Conservation (phyloP, 30 jellyfish, hydroid and myxozoan species). For the Turritopsis dohrnii region DNA sequence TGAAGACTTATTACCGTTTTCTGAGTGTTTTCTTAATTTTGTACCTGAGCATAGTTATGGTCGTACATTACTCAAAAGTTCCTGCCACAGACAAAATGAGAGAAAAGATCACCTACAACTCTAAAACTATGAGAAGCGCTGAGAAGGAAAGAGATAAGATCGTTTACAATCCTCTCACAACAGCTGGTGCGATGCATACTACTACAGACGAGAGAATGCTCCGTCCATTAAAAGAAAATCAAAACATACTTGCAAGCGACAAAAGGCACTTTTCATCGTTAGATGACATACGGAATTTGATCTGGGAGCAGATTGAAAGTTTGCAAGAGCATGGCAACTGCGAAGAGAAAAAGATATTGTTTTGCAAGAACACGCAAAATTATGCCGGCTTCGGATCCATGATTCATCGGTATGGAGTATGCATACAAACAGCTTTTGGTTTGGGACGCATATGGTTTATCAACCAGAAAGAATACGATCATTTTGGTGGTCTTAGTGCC, state of each 20-base stretch:
- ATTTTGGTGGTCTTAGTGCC: neutral
- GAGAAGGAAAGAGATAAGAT: neutral
- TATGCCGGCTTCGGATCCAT: slow-evolving; percentile 12
- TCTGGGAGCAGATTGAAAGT: neutral
- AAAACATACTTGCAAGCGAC: neutral
- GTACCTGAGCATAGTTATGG: neutral
- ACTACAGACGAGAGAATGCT: neutral
- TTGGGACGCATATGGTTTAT: neutral
- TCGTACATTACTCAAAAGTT: neutral
- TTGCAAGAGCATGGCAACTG: slow-evolving; percentile 1
- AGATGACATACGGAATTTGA: neutral
- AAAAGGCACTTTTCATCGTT: neutral
- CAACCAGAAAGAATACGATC: slow-evolving; percentile 3
- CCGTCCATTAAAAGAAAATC: neutral
- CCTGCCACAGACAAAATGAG: neutral
- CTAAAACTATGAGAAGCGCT: no score
- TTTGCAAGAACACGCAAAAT: neutral
- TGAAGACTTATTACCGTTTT: neutral
- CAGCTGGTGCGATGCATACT: neutral
- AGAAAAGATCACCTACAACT: neutral
- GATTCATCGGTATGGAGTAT: slow-evolving; percentile 15
- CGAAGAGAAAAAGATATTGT: neutral
- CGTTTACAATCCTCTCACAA: neutral
- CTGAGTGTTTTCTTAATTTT: neutral
- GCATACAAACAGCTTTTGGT: neutral